Evolutionary conservation across 2,888 invertebrate genomes (phyloP), one percentile per base, ranked within the genome.

Genomic region (Polyommatus icarus): DNA sequence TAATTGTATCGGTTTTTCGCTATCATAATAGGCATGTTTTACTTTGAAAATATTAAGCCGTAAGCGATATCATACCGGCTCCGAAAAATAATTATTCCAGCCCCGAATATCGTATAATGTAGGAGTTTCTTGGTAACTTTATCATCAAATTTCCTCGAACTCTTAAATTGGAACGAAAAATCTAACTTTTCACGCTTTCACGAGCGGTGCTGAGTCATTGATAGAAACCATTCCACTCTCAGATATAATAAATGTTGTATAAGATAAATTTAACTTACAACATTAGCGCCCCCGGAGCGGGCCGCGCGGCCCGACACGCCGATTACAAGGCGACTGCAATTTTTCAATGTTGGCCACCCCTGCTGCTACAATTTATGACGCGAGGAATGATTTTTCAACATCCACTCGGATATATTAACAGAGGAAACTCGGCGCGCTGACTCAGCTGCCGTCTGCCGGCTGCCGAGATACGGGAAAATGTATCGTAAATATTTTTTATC

Each of bases 381-480:
- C 88, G 85, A 85, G 85, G 88, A 90, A 91, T 91, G 90, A 92
- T 92, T 92, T 93, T 91, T 92, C 91, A 91, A 90, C 91, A 90
- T 89, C 88, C 87, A 91, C 87, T 88, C 88, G 88, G 90, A 91
- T 90, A 91, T 91, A 87, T 90, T 89, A 90, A 89, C 87, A 87
- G 87, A 84, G 87, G 86, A 87, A 90, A 88, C 88, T 85, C 88
- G 86, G 85, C 85, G 40, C 32, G 76, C 57, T 57, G 71, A 76
- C 59, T 76, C 71, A 71, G 76, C 76, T 57, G 67, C 67, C 67
- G 61, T 50, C 15, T 50, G 50, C 54, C 54, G 15, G 20, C 59
- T 67, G 57, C 50, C 50, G 50, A 71, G 77, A 40, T 72, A 46
- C 77, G 57, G 72, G 77, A 75, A 75, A 75, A 75, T 54, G 50